Evolutionary conservation across 2,888 invertebrate genomes (phyloP), one percentile per base, ranked within the genome.

Genomic region (Leptinotarsa rubiginosa): DNA sequence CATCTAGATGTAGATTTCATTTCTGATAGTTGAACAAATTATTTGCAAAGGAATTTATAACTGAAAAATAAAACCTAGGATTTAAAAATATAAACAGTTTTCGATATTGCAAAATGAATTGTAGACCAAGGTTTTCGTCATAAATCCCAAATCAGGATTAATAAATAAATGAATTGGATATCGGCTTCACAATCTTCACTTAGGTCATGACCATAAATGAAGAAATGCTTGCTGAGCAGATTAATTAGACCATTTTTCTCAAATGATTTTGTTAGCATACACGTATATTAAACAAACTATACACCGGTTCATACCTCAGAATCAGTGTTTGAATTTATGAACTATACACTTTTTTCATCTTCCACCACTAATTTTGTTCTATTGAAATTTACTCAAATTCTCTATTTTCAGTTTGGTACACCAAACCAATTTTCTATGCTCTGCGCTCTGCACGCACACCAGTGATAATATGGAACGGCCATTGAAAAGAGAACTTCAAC

Each of bases 161-260:
- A 41, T 41, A 41, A 41, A 41, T 10, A 41, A 2, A 41, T 41
- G 41, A 41, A 41, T 10, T 10, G 41, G 41, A 41, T 41, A 41
- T 41, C 62, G 31, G 31, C 62, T 62, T 62, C n/a, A 62, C n/a
- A 31, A 41, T 41, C 41, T 41, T 41, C 10, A 41, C 41, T 41
- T 12, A 41, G 10, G 10, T n/a, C 25, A 31, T 31, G 31, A 16
- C 25, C 16, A 31, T 31, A 31, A 7, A 31, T 25, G 56, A 62
- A 62, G 31, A 62, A 62, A 31, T 31, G 62, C 31, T 62, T 62
- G 62, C 31, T 20, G 20, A 12, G 56, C 56, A 56, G 15, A 56
- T 13, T 7, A 20, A 56, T 56, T 18, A 22, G 22, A 12, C 20
- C 22, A 56, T 56, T 56, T 22, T 56, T 13, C 10, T 10, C 41